Percentiles rank a stretch among this genome's conserved stretches.
phyloP scores from a whole-genome alignment of 2,797 vertebrate genomes.

The Anas flavirostris region DNA sequence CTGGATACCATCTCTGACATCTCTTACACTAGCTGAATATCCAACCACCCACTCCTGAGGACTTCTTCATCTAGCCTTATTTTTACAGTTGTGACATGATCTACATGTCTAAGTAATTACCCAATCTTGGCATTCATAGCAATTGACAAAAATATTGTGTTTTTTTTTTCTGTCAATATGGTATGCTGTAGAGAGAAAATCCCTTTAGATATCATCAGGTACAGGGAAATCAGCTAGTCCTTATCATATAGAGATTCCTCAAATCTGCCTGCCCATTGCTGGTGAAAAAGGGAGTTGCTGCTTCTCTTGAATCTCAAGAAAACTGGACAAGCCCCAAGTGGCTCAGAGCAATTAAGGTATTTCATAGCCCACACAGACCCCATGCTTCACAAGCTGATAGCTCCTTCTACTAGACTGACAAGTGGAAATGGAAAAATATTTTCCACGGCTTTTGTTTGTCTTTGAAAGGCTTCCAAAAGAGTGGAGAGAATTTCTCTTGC shows the following conservation, averaged over 20 bases:
- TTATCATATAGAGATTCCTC: background rate
- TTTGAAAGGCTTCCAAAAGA: slow-evolving; percentile 37
- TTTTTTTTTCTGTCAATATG: background rate
- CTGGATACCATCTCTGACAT: background rate
- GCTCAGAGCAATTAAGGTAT: background rate
- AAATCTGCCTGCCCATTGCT: accelerated
- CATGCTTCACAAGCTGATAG: accelerated
- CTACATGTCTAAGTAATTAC: background rate
- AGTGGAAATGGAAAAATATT: background rate
- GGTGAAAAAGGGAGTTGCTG: background rate
- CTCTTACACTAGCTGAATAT: background rate
- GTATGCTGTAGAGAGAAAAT: background rate
- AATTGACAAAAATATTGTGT: background rate
- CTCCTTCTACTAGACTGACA: background rate
- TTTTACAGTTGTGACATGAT: background rate
- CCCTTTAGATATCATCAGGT: background rate
- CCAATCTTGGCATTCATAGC: background rate
- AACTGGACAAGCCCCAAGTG: background rate
- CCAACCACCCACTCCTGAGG: background rate
- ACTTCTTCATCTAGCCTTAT: background rate
- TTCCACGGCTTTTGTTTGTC: background rate
- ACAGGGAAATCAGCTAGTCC: background rate
- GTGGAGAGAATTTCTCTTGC: slow-evolving; percentile 1
- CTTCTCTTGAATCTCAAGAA: background rate
- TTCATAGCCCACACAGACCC: background rate